Evolutionary conservation across 1,140 invertebrate species (phyloP).

Genomic region (Grapholita molesta): DNA sequence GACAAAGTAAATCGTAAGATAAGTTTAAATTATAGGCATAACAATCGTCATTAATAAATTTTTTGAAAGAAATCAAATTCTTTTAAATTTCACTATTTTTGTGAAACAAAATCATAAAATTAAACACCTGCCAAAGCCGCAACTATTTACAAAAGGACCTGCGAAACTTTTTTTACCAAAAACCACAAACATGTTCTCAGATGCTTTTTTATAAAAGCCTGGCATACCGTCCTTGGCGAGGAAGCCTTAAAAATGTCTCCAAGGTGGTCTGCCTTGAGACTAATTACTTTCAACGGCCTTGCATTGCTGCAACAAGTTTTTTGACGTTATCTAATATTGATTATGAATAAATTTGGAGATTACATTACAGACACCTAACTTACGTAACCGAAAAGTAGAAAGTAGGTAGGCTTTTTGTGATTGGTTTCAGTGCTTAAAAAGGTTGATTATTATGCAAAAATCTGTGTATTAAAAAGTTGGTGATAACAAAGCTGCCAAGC

Average conservation of each 20-base stretch:
- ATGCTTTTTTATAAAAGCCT: slow-evolving; percentile 27
- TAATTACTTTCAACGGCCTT: slow-evolving; percentile 57
- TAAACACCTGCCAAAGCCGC: neutral
- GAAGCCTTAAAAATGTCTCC: slow-evolving; percentile 56
- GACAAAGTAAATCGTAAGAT: no score
- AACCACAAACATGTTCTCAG: slow-evolving; percentile 37
- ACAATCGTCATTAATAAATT: no score
- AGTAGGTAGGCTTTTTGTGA: slow-evolving; percentile 18
- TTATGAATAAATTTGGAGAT: slow-evolving; percentile 36
- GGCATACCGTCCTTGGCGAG: slow-evolving; percentile 34
- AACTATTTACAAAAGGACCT: slow-evolving; percentile 8
- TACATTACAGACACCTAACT: slow-evolving; percentile 19
- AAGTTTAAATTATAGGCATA: no score
- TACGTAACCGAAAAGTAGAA: neutral
- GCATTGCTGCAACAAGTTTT: slow-evolving; percentile 27
- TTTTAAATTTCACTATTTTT: neutral
- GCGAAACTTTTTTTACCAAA: slow-evolving; percentile 22
- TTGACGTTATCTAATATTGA: slow-evolving; percentile 33
- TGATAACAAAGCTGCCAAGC: slow-evolving; percentile 1
- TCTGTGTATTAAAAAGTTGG: neutral
- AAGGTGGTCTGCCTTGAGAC: slow-evolving; percentile 42
- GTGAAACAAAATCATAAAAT: neutral
- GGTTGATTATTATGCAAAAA: slow-evolving; percentile 24
- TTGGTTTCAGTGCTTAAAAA: slow-evolving; percentile 32
- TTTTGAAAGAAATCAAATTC: no score